phyloP scores from a whole-genome alignment of 2,888 invertebrate genomes.

The Cheilosia scutellata region DNA sequence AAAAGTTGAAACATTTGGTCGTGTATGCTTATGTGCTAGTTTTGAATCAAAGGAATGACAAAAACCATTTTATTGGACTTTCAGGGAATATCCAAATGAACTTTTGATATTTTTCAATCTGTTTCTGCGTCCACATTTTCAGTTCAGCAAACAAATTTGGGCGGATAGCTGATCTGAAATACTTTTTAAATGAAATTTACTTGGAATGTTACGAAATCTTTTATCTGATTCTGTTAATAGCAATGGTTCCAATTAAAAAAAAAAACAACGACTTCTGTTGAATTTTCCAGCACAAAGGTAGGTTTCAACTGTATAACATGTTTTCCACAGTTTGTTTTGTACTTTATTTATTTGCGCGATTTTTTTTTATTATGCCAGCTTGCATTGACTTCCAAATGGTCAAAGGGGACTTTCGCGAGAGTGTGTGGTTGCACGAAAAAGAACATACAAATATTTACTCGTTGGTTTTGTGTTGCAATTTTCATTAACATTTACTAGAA shows the following conservation, averaged over 20 bases:
- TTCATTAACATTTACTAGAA: slow-evolving; percentile 66
- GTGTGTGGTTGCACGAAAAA: slow-evolving; percentile 5
- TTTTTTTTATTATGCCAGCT: neutral
- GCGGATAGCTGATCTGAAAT: no score
- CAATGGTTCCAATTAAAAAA: neutral
- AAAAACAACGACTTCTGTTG: neutral
- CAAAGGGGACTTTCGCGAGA: slow-evolving; percentile 21
- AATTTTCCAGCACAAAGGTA: neutral
- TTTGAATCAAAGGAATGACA: no score
- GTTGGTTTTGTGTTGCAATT: slow-evolving; percentile 60
- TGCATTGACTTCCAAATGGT: slow-evolving; percentile 21
- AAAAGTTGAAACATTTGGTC: no score
- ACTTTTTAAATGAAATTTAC: no score
- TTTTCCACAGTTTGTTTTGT: neutral
- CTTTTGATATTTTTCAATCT: no score
- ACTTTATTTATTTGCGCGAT: neutral
- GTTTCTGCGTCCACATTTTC: no score
- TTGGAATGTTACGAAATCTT: neutral
- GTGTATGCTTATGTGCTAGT: no score
- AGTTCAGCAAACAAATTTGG: no score
- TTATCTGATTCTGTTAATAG: neutral
- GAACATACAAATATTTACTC: slow-evolving; percentile 33
- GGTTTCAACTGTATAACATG: neutral
- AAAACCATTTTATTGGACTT: no score
- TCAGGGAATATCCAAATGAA: no score